A percentile compares a stretch with the other conserved stretches of the same genome.
phyloP scores from a whole-genome alignment of 1,140 invertebrate genomes.

The Drosophila bocki region DNA sequence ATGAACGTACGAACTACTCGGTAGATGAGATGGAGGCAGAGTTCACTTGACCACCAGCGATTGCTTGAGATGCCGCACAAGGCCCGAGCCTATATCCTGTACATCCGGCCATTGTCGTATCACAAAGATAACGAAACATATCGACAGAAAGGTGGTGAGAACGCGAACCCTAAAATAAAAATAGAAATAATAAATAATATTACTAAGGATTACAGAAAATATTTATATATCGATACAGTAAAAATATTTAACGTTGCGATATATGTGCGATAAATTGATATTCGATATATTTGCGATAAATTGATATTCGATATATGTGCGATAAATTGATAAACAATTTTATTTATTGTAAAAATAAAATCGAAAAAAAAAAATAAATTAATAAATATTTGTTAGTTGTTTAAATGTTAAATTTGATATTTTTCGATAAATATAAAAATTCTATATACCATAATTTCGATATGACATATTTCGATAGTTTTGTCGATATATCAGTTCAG shows the following conservation, averaged over 20 bases:
- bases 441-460: not conserved
- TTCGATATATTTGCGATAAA: too few relatives aligned
- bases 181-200: slow-evolving; percentile 54
- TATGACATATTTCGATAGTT: not conserved
- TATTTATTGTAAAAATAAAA: too few relatives aligned
- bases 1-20: slow-evolving; percentile 27
- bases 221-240: not conserved
- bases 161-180: slow-evolving; percentile 92
- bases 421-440: too few relatives aligned
- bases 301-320: too few relatives aligned
- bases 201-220: not conserved
- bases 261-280: too few relatives aligned
- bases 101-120: slow-evolving; percentile 95
- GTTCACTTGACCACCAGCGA: slow-evolving; percentile 86
- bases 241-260: too few relatives aligned
- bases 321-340: too few relatives aligned
- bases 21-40: slow-evolving; percentile 14
- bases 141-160: slow-evolving; percentile 92
- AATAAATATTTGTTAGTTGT: not conserved
- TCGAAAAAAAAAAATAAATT: too few relatives aligned
- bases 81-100: slow-evolving; percentile 90
- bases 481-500: too few relatives aligned
- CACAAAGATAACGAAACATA: slow-evolving; percentile 92
- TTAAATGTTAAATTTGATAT: not conserved
- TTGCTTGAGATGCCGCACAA: slow-evolving; percentile 89